These are phyloP conservation scores for Bombyx mandarina DNA, from an alignment of 1,140 invertebrate genomes.

Conservation along the genomic window DNA sequence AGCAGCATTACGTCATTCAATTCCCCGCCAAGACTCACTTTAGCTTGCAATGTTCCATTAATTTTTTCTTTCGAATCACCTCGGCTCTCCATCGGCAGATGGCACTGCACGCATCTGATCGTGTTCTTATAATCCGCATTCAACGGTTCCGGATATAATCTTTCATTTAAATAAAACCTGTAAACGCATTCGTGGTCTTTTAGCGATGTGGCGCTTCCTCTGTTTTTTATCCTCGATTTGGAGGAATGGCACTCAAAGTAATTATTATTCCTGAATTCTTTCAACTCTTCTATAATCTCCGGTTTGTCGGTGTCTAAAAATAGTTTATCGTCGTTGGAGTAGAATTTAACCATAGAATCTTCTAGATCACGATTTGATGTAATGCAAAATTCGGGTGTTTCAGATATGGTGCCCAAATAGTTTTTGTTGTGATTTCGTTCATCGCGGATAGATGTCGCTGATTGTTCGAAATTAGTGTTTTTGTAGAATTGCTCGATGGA, in stretches of 20 bases:
- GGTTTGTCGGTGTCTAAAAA: conserved; percentile 24
- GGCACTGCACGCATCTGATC: conserved; percentile 50
- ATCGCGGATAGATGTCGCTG: conserved; percentile 29
- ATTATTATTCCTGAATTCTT: conserved; percentile 50
- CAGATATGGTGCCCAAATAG: conserved; percentile 40
- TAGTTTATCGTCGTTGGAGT: conserved; percentile 24
- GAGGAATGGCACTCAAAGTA: conserved; percentile 62
- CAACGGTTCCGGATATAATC: conserved; percentile 50
- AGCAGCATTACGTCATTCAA: conserved; percentile 44
- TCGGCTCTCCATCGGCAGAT: conserved; percentile 35
- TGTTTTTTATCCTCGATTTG: conserved; percentile 37
- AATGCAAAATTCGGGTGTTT: conserved; percentile 29
- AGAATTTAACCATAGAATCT: conserved; percentile 21
- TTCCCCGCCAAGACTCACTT: conserved; percentile 45
- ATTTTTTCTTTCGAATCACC: conserved; percentile 18
- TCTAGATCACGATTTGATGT: conserved; percentile 6
- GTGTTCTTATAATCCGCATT: conserved; percentile 38
- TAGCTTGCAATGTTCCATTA: conserved; percentile 55
- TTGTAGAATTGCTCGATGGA: conserved; percentile 42
- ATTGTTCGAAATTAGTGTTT: conserved; percentile 45
- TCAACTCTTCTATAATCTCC: conserved; percentile 34
- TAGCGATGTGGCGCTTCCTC: conserved; percentile 25
- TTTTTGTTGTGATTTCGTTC: conserved; percentile 20
- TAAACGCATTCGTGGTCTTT: conserved; percentile 50
- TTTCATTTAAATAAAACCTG: conserved; percentile 58